These are phyloP conservation scores for Scaptomyza cyrtandrae DNA, from an alignment of 2,888 invertebrate genomes.

Conservation along the genomic window DNA sequence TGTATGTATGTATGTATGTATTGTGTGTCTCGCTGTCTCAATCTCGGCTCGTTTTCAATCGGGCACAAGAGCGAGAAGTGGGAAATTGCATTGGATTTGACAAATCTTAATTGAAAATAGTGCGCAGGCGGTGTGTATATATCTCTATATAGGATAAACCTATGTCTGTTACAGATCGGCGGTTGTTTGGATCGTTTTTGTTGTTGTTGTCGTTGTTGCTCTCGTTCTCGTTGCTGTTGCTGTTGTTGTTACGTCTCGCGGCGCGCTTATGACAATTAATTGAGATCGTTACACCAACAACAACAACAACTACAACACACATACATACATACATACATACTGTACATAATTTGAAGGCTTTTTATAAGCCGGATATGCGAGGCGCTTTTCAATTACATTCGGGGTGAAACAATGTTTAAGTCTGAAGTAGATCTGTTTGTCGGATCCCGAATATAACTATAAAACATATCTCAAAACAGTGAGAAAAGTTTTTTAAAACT, in stretches of 20 bases:
- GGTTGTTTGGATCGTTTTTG: neutral
- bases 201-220: no score
- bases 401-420: no score
- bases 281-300: conserved; percentile 52
- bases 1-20: conserved; percentile 17
- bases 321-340: conserved; percentile 13
- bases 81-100: conserved; percentile 77
- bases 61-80: conserved; percentile 45
- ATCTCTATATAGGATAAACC: neutral
- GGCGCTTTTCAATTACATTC: conserved; percentile 70
- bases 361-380: conserved; percentile 70
- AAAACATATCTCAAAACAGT: no score
- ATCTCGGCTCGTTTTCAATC: conserved; percentile 53
- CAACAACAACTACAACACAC: conserved; percentile 7
- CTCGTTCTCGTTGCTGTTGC: conserved; percentile 19
- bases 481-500: no score
- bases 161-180: conserved; percentile 31
- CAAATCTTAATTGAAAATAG: conserved; percentile 80
- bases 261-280: conserved; percentile 72
- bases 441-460: no score
- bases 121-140: conserved; percentile 49
- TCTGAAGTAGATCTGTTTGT: no score
- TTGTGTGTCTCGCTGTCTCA: conserved; percentile 33
- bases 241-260: conserved; percentile 25
- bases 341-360: no score